These are phyloP conservation scores for Hipparchia semele DNA, from an alignment of 2,888 invertebrate genomes.

Conservation along the genomic window DNA sequence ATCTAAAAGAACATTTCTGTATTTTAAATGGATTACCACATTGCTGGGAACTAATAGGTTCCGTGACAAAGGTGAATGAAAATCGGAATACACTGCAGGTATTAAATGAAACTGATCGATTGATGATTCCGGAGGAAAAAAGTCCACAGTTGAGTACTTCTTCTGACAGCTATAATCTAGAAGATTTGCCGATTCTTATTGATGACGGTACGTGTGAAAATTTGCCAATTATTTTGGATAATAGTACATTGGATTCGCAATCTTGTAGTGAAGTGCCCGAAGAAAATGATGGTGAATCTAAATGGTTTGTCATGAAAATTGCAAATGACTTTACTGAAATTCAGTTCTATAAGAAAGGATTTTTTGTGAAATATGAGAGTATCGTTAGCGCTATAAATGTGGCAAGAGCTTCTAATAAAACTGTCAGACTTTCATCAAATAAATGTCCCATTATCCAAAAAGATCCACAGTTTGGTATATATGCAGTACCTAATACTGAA, in stretches of 20 bases:
- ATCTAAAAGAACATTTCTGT: constrained; percentile 65
- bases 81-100: constrained; percentile 2
- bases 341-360: constrained; percentile 74
- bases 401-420: constrained; percentile 71
- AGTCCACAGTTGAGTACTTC: constrained; percentile 13
- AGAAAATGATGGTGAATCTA: constrained; percentile 47
- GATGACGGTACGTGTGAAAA: neutral
- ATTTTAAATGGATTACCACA: constrained; percentile 66
- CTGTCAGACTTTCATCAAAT: constrained; percentile 72
- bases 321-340: constrained; percentile 81
- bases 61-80: constrained; percentile 57
- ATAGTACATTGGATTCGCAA: neutral
- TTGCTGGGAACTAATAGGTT: constrained; percentile 75
- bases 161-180: constrained; percentile 10
- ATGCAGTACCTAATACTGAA: constrained; percentile 65
- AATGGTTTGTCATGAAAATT: constrained; percentile 82
- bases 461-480: constrained; percentile 70
- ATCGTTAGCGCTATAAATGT: constrained; percentile 75
- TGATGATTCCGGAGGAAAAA: constrained; percentile 6
- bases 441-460: constrained; percentile 51
- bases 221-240: neutral
- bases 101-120: constrained; percentile 17
- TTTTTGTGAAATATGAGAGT: constrained; percentile 80
- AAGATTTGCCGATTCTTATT: constrained; percentile 10
- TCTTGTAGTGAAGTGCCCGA: constrained; percentile 8